phyloP scores from a whole-genome alignment of 2,113 vertebrate species.

The Odontesthes bonariensis region DNA sequence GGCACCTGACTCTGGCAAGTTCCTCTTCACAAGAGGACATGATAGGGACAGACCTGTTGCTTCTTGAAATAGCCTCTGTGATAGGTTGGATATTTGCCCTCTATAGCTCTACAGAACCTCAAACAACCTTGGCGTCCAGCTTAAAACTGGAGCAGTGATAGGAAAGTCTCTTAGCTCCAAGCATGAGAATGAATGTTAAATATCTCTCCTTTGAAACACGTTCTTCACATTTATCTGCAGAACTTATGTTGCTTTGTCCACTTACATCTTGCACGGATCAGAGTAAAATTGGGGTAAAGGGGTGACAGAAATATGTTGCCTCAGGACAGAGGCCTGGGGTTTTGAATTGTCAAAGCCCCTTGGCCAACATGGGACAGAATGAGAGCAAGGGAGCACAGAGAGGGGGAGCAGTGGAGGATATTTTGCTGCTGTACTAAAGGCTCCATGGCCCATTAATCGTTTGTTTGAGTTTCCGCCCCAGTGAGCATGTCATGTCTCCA shows the following conservation, averaged over 20 bases:
- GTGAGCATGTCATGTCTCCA: slow-evolving; percentile 86
- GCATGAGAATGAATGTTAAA: not conserved
- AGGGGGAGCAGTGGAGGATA: slow-evolving; percentile 57
- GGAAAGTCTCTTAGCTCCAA: no score
- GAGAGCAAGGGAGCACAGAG: slow-evolving; percentile 54
- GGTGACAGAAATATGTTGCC: slow-evolving; percentile 59
- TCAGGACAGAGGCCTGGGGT: slow-evolving; percentile 51
- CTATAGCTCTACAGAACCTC: not conserved
- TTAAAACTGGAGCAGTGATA: not conserved
- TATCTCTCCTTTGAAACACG: not conserved
- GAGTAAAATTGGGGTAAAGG: slow-evolving; percentile 43
- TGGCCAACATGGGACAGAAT: slow-evolving; percentile 56
- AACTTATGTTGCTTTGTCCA: slow-evolving; percentile 17
- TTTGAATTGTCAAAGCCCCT: slow-evolving; percentile 70
- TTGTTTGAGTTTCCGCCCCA: slow-evolving; percentile 87
- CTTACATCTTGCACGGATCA: slow-evolving; percentile 28
- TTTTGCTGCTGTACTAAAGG: slow-evolving; percentile 76
- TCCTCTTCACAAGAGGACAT: slow-evolving; percentile 36
- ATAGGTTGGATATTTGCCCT: slow-evolving; percentile 1
- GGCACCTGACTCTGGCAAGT: slow-evolving; percentile 57
- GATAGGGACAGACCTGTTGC: slow-evolving; percentile 28
- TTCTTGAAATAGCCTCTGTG: slow-evolving; percentile 13
- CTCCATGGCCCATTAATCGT: slow-evolving; percentile 85
- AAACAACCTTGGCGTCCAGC: not conserved
- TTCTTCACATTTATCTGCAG: not conserved